Evolutionary conservation across 2,797 vertebrate species (phyloP).

Genomic region (Anguilla anguilla): DNA sequence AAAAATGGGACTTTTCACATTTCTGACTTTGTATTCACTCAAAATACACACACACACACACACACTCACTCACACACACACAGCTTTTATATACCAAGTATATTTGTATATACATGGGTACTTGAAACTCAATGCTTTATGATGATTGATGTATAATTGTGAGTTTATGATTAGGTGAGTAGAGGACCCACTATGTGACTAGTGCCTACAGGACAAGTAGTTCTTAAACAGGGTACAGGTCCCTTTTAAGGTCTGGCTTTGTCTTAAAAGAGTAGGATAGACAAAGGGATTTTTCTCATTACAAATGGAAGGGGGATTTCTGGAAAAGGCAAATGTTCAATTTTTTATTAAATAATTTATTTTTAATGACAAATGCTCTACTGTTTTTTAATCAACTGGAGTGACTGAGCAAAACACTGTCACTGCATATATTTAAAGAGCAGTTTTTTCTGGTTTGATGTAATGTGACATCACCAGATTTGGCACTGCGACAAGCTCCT

Average conservation of each 20-base stretch:
- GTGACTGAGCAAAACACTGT: constrained; percentile 21
- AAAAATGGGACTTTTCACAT: constrained; percentile 41
- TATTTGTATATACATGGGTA: constrained; percentile 44
- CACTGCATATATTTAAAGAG: neutral
- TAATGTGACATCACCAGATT: constrained; percentile 9
- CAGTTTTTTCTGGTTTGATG: neutral
- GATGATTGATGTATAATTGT: constrained; percentile 39
- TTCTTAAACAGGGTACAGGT: neutral
- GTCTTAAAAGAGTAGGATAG: constrained; percentile 48
- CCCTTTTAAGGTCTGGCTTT: constrained; percentile 34
- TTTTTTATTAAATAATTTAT: constrained; percentile 41
- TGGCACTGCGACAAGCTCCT: neutral
- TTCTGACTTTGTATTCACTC: constrained; percentile 24
- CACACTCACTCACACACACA: constrained; percentile 11
- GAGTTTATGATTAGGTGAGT: constrained; percentile 17
- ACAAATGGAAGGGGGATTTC: constrained; percentile 32
- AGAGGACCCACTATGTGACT: constrained; percentile 1
- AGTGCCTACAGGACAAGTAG: constrained; percentile 3
- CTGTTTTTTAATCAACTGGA: constrained; percentile 38
- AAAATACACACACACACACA: constrained; percentile 30
- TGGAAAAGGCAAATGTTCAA: constrained; percentile 34
- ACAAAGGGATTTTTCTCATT: constrained; percentile 55
- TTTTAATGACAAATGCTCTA: constrained; percentile 27
- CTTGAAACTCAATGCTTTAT: constrained; percentile 35
- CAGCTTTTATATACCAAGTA: constrained; percentile 41